Evolutionary conservation across 2,797 vertebrate genomes (phyloP).

Genomic region (Crocodylus rhombifer): DNA sequence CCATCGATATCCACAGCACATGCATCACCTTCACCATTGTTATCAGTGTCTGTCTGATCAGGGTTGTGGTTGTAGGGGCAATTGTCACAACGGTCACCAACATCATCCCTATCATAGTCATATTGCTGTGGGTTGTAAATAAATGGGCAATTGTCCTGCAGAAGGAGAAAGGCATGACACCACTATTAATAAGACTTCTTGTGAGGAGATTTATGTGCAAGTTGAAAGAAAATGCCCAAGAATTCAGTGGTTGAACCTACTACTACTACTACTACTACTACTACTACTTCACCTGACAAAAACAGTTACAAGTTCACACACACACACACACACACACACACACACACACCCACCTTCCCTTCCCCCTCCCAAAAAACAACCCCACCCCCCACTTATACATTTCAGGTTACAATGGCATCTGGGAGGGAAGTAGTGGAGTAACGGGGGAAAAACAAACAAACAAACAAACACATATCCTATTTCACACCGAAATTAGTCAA

Average conservation of each 20-base stretch:
- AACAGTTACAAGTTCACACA: too few relatives aligned
- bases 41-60: slow-evolving; percentile 96
- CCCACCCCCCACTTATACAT: not conserved
- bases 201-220: not conserved
- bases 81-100: slow-evolving; percentile 97
- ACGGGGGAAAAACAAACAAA: too few relatives aligned
- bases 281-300: not conserved
- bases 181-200: not conserved
- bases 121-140: slow-evolving; percentile 96
- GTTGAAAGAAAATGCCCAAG: not conserved
- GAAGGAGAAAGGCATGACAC: not conserved
- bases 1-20: slow-evolving; percentile 98
- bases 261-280: too few relatives aligned
- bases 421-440: not conserved
- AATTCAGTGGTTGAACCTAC: not conserved
- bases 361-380: not conserved
- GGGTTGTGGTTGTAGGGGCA: slow-evolving; percentile 96
- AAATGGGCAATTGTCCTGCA: slow-evolving; percentile 97
- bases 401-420: not conserved
- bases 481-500: not conserved
- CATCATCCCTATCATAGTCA: slow-evolving; percentile 94
- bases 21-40: slow-evolving; percentile 96
- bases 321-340: too few relatives aligned
- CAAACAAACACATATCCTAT: not conserved
- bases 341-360: too few relatives aligned